Evolutionary conservation across 2,113 vertebrate genomes (phyloP).

Genomic region (Saccopteryx leptura): DNA sequence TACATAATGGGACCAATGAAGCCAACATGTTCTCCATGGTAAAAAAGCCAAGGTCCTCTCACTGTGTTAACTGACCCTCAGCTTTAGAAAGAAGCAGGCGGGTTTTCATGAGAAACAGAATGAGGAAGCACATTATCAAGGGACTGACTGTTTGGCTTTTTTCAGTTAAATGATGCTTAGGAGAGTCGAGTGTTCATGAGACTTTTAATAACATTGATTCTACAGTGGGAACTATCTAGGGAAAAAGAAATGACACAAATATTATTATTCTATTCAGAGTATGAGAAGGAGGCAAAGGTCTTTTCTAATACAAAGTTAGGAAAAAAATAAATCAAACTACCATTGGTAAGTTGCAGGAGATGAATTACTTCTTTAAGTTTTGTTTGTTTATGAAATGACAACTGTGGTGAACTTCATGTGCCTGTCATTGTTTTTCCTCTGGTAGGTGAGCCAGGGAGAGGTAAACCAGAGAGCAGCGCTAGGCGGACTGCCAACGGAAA

Average conservation of each 20-base stretch:
- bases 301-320: slow-evolving; percentile 32
- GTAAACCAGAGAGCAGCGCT: background rate
- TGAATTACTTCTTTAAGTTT: slow-evolving; percentile 1
- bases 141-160: background rate
- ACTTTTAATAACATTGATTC: background rate
- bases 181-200: background rate
- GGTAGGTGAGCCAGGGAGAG: background rate
- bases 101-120: background rate
- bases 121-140: background rate
- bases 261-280: slow-evolving; percentile 32
- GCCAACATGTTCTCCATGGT: background rate
- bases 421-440: background rate
- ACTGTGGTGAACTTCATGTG: background rate
- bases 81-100: background rate
- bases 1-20: background rate
- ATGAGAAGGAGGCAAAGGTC: background rate
- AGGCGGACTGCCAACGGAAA: background rate
- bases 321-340: slow-evolving; percentile 27
- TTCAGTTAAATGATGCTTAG: background rate
- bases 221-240: background rate
- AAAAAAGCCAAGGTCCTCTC: background rate
- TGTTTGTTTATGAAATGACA: background rate
- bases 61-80: background rate
- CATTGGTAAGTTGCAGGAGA: background rate
- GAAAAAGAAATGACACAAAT: slow-evolving; percentile 36